phyloP scores from a whole-genome alignment of 53 echinoderm and acorn worm species.

The Echinarachnius parma region DNA sequence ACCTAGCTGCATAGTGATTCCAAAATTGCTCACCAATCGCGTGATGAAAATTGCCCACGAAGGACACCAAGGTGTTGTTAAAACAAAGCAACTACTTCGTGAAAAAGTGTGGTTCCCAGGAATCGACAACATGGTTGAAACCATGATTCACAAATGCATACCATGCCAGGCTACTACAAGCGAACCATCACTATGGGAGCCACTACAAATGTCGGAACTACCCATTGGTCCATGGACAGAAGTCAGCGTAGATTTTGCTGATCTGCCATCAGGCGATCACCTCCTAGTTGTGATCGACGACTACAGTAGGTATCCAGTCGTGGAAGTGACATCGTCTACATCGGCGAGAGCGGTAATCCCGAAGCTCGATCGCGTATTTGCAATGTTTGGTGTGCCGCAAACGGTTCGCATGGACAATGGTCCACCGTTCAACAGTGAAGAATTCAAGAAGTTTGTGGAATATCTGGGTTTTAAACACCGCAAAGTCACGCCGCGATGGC shows the following conservation, averaged over 20 bases:
- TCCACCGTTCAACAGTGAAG: slow-evolving; percentile 60
- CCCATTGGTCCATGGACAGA: slow-evolving; percentile 54
- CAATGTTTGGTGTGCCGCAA: slow-evolving; percentile 56
- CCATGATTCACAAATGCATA: slow-evolving; percentile 51
- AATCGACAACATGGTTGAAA: slow-evolving; percentile 52
- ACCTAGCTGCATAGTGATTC: slow-evolving; percentile 64
- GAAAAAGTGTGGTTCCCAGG: slow-evolving; percentile 76
- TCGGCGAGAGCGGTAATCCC: slow-evolving; percentile 55
- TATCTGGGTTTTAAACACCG: slow-evolving; percentile 66
- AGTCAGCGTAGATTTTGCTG: slow-evolving; percentile 70
- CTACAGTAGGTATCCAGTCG: slow-evolving; percentile 59
- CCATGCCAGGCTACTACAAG: slow-evolving; percentile 54
- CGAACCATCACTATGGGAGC: slow-evolving; percentile 24
- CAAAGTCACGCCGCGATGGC: slow-evolving; percentile 61
- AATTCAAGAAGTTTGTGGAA: slow-evolving; percentile 49
- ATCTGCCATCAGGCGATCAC: slow-evolving; percentile 60
- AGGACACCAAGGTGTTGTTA: slow-evolving; percentile 69
- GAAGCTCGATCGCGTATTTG: slow-evolving; percentile 62
- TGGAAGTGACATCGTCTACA: slow-evolving; percentile 64
- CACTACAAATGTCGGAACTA: slow-evolving; percentile 57
- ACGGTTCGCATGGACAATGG: slow-evolving; percentile 66
- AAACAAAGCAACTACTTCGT: slow-evolving; percentile 56
- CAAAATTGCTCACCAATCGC: slow-evolving; percentile 37
- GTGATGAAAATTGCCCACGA: slow-evolving; percentile 55
- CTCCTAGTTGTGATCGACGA: slow-evolving; percentile 65